phyloP scores from a whole-genome alignment of 2,797 vertebrate genomes.

The Neosalanx taihuensis region DNA sequence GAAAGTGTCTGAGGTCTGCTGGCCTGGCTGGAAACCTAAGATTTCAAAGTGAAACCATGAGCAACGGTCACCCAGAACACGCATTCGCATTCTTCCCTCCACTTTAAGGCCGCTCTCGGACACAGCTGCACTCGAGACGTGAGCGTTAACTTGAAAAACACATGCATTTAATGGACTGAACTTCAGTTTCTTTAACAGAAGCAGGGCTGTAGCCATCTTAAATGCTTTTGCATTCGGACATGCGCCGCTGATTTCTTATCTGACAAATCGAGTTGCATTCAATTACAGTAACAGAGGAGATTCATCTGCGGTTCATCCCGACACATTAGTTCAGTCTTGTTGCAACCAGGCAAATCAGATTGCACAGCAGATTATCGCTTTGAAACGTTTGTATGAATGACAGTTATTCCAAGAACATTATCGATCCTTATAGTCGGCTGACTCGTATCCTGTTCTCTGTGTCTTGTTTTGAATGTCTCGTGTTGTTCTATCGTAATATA shows the following conservation, averaged over 20 bases:
- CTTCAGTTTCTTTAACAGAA: neutral
- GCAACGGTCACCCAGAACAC: too few species aligned
- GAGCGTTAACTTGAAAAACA: neutral
- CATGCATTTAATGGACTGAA: neutral
- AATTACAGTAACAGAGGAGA: neutral
- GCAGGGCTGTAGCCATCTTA: neutral
- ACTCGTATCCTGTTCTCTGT: neutral
- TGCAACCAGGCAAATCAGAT: neutral
- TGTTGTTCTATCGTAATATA: neutral
- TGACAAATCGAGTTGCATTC: neutral
- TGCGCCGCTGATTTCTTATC: neutral
- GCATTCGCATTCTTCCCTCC: neutral
- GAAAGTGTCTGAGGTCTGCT: constrained; percentile 48
- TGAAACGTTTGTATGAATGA: neutral
- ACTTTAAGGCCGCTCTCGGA: neutral
- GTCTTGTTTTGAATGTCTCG: neutral
- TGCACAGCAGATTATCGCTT: neutral
- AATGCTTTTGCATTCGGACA: neutral
- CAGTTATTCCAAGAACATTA: neutral
- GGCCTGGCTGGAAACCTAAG: neutral
- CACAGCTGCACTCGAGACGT: neutral
- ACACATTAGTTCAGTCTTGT: neutral
- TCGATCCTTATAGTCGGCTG: neutral
- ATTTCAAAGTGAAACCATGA: neutral
- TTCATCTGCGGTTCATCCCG: neutral